Evolutionary conservation across 2,797 vertebrate genomes (phyloP).

Genomic region (Coregonus sp.): DNA sequence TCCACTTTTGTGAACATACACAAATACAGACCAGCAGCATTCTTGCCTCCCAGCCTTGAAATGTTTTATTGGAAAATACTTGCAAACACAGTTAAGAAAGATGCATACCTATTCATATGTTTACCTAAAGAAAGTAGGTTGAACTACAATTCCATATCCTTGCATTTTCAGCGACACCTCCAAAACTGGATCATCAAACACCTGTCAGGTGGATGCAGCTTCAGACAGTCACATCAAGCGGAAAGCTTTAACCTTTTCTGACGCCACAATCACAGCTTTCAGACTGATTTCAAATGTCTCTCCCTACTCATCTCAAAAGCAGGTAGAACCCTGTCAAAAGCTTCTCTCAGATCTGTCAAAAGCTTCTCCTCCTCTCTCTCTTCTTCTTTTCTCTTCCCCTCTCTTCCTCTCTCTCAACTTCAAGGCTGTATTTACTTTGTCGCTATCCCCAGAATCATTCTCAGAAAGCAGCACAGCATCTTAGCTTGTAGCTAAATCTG

Average conservation of each 20-base stretch:
- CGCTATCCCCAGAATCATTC: constrained; percentile 31
- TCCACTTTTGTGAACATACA: neutral
- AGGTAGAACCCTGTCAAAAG: constrained; percentile 40
- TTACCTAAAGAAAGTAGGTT: neutral
- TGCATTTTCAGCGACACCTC: no score
- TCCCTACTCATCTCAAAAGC: constrained; percentile 9
- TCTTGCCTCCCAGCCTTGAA: neutral
- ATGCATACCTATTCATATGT: neutral
- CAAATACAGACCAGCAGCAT: neutral
- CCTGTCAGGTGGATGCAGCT: constrained; percentile 8
- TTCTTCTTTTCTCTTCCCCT: constrained; percentile 19
- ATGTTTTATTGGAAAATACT: neutral
- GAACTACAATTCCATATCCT: no score
- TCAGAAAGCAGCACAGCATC: constrained; percentile 11
- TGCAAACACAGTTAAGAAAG: neutral
- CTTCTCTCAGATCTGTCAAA: constrained; percentile 25
- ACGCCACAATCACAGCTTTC: constrained; percentile 18
- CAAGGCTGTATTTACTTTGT: constrained; percentile 42
- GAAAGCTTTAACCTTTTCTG: constrained; percentile 18
- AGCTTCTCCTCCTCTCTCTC: neutral
- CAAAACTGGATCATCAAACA: neutral
- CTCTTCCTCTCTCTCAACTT: constrained; percentile 25
- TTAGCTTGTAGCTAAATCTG: neutral
- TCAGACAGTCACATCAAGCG: constrained; percentile 11
- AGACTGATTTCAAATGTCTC: constrained; percentile 22